phyloP scores from a whole-genome alignment of 1,140 invertebrate species.

The Drosophila azteca region DNA sequence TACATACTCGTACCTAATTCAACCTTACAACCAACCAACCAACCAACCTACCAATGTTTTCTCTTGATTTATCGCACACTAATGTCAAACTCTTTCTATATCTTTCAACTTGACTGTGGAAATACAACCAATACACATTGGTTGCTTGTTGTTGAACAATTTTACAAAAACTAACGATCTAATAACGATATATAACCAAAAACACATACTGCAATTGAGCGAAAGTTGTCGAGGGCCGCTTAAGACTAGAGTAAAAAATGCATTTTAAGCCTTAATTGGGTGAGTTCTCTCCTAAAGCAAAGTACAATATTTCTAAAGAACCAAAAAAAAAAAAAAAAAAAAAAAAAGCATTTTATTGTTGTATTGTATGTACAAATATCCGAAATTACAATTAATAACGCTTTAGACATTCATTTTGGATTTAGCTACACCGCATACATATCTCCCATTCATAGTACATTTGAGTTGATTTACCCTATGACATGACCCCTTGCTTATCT shows the following conservation, averaged over 20 bases:
- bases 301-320: constrained; percentile 7
- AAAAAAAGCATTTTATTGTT: constrained; percentile 54
- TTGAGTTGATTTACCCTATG: constrained; percentile 31
- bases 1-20: too few species aligned
- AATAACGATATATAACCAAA: constrained; percentile 38
- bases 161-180: constrained; percentile 54
- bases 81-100: constrained; percentile 81
- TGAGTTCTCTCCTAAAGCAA: constrained; percentile 62
- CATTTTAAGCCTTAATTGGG: constrained; percentile 77
- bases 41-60: background rate
- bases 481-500: constrained; percentile 13
- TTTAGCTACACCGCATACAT: constrained; percentile 33
- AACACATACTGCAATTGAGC: constrained; percentile 69
- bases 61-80: constrained; percentile 65
- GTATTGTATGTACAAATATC: constrained; percentile 51
- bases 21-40: background rate
- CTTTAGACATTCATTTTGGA: constrained; percentile 51
- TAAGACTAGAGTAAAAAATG: constrained; percentile 73
- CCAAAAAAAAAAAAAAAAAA: too few species aligned
- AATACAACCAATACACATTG: constrained; percentile 55
- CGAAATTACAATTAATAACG: constrained; percentile 44
- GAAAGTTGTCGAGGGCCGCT: constrained; percentile 78
- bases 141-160: constrained; percentile 41
- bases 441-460: constrained; percentile 3
- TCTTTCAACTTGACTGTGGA: constrained; percentile 78